Base-by-base conservation (phyloP, 2,888 invertebrate genomes). In the Hyppa rectilinea region DNA sequence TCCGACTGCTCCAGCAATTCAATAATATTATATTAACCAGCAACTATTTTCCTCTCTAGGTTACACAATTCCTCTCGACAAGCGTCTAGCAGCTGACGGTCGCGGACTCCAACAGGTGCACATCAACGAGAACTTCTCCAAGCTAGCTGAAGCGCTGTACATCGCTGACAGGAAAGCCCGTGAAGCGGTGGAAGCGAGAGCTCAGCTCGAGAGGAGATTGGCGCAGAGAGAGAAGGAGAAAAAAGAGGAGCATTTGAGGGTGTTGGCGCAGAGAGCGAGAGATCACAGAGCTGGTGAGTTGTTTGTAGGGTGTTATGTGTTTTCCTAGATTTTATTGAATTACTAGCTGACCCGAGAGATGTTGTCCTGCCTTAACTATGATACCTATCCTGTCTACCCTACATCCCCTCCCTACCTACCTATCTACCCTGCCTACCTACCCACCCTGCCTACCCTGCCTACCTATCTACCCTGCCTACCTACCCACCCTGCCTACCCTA, bases 71-170 rank as follows among this genome's bases (percentile, higher is more conserved):
- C 99, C 99, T 0, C 94, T 99, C 83, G 99, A 99, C 94, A 99
- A 99, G 94, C 97, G 99, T 75, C 95, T 99, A 75, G 99, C 99
- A 0, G 99, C 99, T 0, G 99, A 99, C 94, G 99, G 99, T 0
- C 96, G 99, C 60, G 99, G 99, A 0, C 95, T 99, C 2, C 99
- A 99, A 89, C 98, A 99, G 89, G 98, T 99, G 4, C 99, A 99
- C 91, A 99, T 99, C 70, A 99, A 99, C 91, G 99, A 99, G 91
- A 99, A 99, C 93, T 99, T 99, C 94, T 99, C 99, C 0, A 99
- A 99, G 91, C 96, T 99, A 68, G 99, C 99, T 0, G 99, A 99
- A 91, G 99, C 99, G 0, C 94, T 99, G 61, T 99, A 99, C 91
- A 99, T 99, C 85, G 99, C 99, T 2, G 99, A 99, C 91, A 94